Evolutionary conservation across 2,797 vertebrate genomes (phyloP), one percentile per base, ranked within the genome.

Genomic region (Eidolon dupreanum): DNA sequence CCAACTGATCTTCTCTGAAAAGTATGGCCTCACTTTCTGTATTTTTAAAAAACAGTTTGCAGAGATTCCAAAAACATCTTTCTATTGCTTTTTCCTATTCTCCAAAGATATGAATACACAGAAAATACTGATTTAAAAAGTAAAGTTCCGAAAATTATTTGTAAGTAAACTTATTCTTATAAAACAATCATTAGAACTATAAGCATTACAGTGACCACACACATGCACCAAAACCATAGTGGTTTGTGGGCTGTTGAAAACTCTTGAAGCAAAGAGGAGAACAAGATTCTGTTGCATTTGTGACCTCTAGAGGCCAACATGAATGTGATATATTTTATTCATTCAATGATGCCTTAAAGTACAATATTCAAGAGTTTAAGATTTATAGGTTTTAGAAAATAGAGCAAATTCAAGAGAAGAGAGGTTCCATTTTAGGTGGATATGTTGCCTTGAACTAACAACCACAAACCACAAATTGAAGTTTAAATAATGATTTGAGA

Each of bases 391-490:
- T 79, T 96, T 95, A 96, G 63, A 96, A 97, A 94, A 55, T 2
- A 86, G 41, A 94, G 46, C 85, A 96, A 93, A 96, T 88, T 90
- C 94, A 86, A 96, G n/a, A 61, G 77, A 86, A 96, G 41, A 90
- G 73, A 87, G 53, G 46, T 88, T 83, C 73, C 96, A 88, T 90
- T 95, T 85, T 93, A 88, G 46, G 57, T 90, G 70, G 57, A 68
- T 92, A 93, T 46, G 77, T 81, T 96, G 90, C 84, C 93, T 96
- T 94, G 89, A 90, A 82, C 93, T 73, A 91, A 91, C 77, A 97
- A 96, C 96, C 97, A 97, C 97, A 97, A 95, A 96, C 94, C 94
- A 94, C 97, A 97, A 97, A 92, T 46, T 95, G 92, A 95, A 94
- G 78, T 43, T 96, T 95, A 93, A 97, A 96, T 96, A 87, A 92